Base-by-base conservation (phyloP, 23 tunicate species). In the Styela clava region DNA sequence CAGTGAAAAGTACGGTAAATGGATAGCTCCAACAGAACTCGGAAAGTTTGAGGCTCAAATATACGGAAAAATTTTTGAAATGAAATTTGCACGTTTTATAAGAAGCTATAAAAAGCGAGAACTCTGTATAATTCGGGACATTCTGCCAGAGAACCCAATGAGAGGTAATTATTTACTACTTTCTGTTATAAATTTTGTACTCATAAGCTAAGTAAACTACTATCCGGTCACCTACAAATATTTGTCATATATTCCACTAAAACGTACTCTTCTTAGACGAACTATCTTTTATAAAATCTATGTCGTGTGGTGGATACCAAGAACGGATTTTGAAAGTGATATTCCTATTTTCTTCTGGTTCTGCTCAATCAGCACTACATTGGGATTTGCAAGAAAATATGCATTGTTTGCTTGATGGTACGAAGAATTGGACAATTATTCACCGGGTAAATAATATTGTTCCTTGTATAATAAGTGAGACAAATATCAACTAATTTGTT, bases 341-440 rank as follows among this genome's bases (percentile, higher is more conserved):
- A 1, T 82, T 91, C 87, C 85, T 89, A 89, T 91, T 91, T 78
- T 85, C 90, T 3, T 85, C 90, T 44, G 97, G 97, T 0, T 85
- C 86, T 18, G 85, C 97, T 9, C 86, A 91, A 64, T 91, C 97
- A 2, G 90, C 86, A 3, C 77, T 91, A 3, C 97, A 91, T 71
- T 81, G 82, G 63, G 97, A 91, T 52, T 62, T 30, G 1, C 56
- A 82, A 31, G 97, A 91, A 0, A 91, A 91, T 56, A 68, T 91
- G 51, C 86, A 85, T 70, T 91, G 97, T 52, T n/a, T 91, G 7
- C 79, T 65, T 37, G 90, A 86, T 37, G 90, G 97, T 68, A 63
- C 81, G 3, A 91, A 91, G 52, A 67, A 86, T 28, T 64, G 86
- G 34, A 74, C 76, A 27, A 35, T 91, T 81, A 64, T 83, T 12